Conservation (phyloP, 2,797 vertebrate genomes). For the Pyrocephalus nanus region DNA sequence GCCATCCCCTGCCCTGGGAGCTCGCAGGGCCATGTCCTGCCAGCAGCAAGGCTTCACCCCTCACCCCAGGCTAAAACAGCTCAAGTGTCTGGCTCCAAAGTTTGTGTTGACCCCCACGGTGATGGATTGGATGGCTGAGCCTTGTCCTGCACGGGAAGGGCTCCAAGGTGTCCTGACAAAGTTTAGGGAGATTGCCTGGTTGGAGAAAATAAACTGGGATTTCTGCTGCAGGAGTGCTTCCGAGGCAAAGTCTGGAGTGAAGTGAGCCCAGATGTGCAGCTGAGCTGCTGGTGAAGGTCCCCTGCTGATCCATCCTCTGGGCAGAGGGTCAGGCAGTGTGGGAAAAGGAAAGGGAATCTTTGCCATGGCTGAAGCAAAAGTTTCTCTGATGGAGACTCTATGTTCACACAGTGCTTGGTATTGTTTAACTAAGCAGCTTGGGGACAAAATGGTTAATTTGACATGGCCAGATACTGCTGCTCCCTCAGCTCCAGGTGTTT, state of each 20-base stretch:
- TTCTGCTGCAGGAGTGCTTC: not conserved
- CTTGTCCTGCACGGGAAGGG: rapidly evolving
- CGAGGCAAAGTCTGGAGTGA: not conserved
- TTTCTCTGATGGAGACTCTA: not conserved
- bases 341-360: not conserved
- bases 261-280: not conserved
- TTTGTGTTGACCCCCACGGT: not conserved
- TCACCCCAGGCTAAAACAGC: not conserved
- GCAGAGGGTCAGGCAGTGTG: not conserved
- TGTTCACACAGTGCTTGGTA: not conserved
- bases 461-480: not conserved
- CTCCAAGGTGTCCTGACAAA: rapidly evolving
- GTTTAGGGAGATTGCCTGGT: not conserved
- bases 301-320: not conserved
- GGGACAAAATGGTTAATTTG: not conserved
- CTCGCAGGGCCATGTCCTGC: not conserved
- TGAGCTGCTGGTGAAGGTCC: not conserved
- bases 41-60: not conserved
- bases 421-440: not conserved
- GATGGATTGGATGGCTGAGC: not conserved
- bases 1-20: not conserved
- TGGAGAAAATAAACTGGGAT: not conserved
- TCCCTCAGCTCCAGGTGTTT: not conserved
- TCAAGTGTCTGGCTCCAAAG: not conserved
- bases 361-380: not conserved